phyloP scores from a whole-genome alignment of 2,797 vertebrate genomes.

The Artibeus jamaicensis region DNA sequence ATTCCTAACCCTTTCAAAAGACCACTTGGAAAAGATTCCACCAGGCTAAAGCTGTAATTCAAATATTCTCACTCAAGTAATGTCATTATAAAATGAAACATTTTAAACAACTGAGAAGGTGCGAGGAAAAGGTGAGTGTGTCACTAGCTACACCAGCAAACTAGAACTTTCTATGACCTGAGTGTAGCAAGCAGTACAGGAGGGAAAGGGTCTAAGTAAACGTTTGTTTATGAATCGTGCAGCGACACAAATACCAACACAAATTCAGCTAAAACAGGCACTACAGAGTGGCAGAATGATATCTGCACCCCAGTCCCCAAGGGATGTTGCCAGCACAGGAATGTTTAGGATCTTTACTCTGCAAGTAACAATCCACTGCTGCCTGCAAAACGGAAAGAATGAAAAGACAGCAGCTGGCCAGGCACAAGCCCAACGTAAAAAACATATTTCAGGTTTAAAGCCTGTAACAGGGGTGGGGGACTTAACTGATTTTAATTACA shows the following conservation, averaged over 20 bases:
- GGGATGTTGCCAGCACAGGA: background rate
- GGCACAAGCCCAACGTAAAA: background rate
- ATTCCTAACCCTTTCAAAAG: slow-evolving; percentile 48
- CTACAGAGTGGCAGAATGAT: background rate
- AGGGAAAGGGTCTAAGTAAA: background rate
- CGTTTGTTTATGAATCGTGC: background rate
- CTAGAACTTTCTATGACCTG: background rate
- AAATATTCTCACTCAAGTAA: background rate
- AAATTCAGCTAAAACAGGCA: background rate
- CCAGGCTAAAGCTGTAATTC: background rate
- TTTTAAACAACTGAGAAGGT: background rate
- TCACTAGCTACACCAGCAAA: background rate
- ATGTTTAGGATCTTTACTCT: background rate
- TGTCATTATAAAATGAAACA: background rate
- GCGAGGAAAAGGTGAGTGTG: background rate
- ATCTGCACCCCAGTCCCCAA: background rate
- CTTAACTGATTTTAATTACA: background rate
- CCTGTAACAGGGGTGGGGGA: background rate
- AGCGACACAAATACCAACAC: background rate
- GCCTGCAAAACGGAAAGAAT: slow-evolving; percentile 19
- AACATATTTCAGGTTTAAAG: background rate
- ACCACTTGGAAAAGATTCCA: background rate
- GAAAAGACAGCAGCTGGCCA: background rate
- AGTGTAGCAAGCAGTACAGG: background rate
- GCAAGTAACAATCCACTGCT: background rate